Conservation (phyloP, 2,888 invertebrate species). For the Choristoneura rosaceana region DNA sequence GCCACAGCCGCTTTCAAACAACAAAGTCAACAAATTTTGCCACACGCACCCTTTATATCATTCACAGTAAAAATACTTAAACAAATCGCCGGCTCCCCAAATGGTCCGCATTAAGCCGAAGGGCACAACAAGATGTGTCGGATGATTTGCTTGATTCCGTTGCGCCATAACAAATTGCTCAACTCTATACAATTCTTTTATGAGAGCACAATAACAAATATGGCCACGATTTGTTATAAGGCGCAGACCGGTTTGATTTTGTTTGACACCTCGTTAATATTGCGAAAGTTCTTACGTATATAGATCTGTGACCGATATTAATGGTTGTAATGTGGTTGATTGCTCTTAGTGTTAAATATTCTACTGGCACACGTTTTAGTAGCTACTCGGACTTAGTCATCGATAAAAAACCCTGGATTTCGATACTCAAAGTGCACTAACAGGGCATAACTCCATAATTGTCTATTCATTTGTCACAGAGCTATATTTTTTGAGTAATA, state of each 20-base stretch:
- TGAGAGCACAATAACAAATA: constrained; percentile 58
- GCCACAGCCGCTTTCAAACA: no score
- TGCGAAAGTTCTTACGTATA: constrained; percentile 53
- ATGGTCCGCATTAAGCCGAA: constrained; percentile 26
- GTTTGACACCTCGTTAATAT: constrained; percentile 60
- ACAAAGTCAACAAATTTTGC: background rate
- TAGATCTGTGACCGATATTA: constrained; percentile 22
- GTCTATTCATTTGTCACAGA: no score
- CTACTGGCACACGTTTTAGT: background rate
- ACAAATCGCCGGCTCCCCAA: constrained; percentile 12
- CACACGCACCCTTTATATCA: background rate
- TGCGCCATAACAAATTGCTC: constrained; percentile 52
- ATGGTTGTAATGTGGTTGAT: constrained; percentile 16
- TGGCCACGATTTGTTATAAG: constrained; percentile 67
- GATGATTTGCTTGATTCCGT: constrained; percentile 49
- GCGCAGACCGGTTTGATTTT: constrained; percentile 58
- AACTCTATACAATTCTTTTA: constrained; percentile 46
- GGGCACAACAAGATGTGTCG: constrained; percentile 27
- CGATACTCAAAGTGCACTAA: background rate
- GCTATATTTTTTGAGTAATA: no score
- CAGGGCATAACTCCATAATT: no score
- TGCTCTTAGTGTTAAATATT: constrained; percentile 4
- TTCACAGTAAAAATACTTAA: constrained; percentile 7
- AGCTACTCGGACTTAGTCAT: background rate
- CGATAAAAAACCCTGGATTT: background rate